Percentiles rank a stretch among this genome's conserved stretches.
phyloP scores from a whole-genome alignment of 2,113 vertebrate genomes.

The Thymallus thymallus region DNA sequence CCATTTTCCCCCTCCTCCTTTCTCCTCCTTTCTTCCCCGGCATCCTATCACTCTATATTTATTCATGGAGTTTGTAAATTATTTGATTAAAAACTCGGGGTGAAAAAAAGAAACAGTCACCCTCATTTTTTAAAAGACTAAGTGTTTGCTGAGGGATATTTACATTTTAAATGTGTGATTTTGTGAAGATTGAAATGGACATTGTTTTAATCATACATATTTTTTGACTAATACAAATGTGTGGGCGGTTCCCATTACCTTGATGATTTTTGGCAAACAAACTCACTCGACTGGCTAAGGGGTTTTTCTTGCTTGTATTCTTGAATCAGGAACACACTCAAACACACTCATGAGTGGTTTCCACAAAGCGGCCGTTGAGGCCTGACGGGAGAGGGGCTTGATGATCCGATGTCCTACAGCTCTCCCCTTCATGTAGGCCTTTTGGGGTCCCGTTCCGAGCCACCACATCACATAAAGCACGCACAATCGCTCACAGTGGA shows the following conservation, averaged over 20 bases:
- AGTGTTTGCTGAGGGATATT: slow-evolving; percentile 68
- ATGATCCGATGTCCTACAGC: slow-evolving; percentile 35
- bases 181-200: slow-evolving; percentile 74
- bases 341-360: slow-evolving; percentile 27
- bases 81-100: slow-evolving; percentile 80
- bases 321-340: slow-evolving; percentile 5
- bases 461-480: slow-evolving; percentile 53
- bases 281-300: background rate
- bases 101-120: slow-evolving; percentile 51
- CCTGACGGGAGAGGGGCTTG: slow-evolving; percentile 23
- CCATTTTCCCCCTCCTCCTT: slow-evolving; percentile 66
- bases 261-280: slow-evolving; percentile 62
- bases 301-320: background rate
- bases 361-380: slow-evolving; percentile 33
- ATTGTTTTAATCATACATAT: slow-evolving; percentile 69
- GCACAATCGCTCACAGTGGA: slow-evolving; percentile 47
- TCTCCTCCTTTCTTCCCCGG: slow-evolving; percentile 69
- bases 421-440: slow-evolving; percentile 38
- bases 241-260: slow-evolving; percentile 62
- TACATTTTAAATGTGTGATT: slow-evolving; percentile 64
- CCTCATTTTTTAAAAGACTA: slow-evolving; percentile 73
- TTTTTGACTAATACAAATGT: slow-evolving; percentile 67
- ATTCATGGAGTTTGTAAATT: slow-evolving; percentile 81
- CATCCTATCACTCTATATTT: slow-evolving; percentile 65
- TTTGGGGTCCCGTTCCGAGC: slow-evolving; percentile 42